Percentiles rank a stretch among this genome's conserved stretches.
These are phyloP conservation scores for Drosophila pruinosa DNA, from an alignment of 1,140 invertebrate species.

Conservation along the genomic window DNA sequence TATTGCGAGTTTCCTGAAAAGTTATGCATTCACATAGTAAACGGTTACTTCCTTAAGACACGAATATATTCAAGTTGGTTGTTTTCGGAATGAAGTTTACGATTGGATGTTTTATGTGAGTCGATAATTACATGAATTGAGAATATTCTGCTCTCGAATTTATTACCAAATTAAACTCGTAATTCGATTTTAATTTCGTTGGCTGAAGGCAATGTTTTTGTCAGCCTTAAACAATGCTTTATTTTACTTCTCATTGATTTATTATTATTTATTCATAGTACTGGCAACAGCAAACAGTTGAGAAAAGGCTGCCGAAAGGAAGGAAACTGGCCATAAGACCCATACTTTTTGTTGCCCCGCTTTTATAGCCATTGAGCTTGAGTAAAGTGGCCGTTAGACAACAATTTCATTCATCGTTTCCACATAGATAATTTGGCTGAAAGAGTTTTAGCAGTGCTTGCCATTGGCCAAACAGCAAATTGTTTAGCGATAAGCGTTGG, in stretches of 20 bases:
- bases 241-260: constrained; percentile 27
- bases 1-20: not conserved
- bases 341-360: not conserved
- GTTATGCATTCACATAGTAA: not conserved
- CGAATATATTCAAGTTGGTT: too few species aligned
- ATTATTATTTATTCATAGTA: constrained; percentile 21
- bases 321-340: not conserved
- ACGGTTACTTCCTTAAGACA: not conserved
- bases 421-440: constrained; percentile 32
- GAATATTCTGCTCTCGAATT: not conserved
- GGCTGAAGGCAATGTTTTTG: not conserved
- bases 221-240: not conserved
- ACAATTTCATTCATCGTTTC: constrained; percentile 42
- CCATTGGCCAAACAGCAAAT: constrained; percentile 20
- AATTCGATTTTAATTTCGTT: not conserved
- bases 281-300: not conserved
- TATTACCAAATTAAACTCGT: not conserved
- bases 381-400: constrained; percentile 5
- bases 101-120: too few species aligned
- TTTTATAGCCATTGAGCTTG: constrained; percentile 17
- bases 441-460: not conserved
- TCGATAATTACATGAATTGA: not conserved
- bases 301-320: not conserved
- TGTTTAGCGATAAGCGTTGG: constrained; percentile 31
- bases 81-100: too few species aligned